Evolutionary conservation across 2,113 vertebrate genomes (phyloP).

Genomic region (Zosterops lateralis): DNA sequence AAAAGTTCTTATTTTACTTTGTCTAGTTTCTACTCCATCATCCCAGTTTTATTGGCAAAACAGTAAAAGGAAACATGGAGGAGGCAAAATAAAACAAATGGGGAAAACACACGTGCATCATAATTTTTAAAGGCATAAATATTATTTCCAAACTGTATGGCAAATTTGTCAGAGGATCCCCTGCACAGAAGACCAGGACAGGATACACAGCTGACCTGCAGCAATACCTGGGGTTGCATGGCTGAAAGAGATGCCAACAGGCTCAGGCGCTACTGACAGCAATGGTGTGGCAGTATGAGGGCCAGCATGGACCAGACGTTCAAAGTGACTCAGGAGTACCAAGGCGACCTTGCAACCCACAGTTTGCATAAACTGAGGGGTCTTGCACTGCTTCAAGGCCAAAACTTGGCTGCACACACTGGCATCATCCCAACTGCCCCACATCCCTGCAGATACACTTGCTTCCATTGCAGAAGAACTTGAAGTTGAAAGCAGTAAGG

Average conservation of each 20-base stretch:
- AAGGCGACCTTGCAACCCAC: not conserved
- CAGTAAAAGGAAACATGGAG: not conserved
- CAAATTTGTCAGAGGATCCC: not conserved
- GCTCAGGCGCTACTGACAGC: not conserved
- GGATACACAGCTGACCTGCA: not conserved
- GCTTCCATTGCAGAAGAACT: not conserved
- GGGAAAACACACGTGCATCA: not conserved
- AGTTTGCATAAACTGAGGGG: not conserved
- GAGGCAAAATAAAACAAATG: not conserved
- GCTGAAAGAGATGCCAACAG: not conserved
- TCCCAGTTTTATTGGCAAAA: not conserved
- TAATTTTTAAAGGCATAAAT: not conserved
- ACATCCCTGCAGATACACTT: not conserved
- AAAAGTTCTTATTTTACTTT: constrained; percentile 16
- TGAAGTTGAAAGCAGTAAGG: not conserved
- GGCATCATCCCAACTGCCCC: not conserved
- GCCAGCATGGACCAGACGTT: not conserved
- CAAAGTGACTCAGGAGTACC: not conserved
- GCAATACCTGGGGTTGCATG: not conserved
- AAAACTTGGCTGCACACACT: not conserved
- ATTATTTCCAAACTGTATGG: not conserved
- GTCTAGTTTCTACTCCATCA: not conserved
- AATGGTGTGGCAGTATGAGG: accelerated
- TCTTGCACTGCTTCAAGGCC: not conserved
- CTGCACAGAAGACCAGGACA: not conserved